Conservation (phyloP, 2,888 invertebrate genomes). For the Vanessa cardui region DNA sequence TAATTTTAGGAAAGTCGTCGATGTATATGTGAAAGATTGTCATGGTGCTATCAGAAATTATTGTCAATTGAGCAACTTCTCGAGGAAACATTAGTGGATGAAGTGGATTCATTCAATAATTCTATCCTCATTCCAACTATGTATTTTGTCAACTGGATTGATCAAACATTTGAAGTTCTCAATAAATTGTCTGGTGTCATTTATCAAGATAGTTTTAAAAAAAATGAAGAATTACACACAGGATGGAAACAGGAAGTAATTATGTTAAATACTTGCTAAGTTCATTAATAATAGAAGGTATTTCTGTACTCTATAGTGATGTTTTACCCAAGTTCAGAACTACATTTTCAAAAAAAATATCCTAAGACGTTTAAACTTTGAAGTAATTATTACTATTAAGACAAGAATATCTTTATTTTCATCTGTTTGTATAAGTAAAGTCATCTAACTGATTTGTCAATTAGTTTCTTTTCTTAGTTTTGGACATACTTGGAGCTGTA, state of each 20-base stretch:
- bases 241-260: slow-evolving; percentile 67
- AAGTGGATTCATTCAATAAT: slow-evolving; percentile 46
- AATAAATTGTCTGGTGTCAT: slow-evolving; percentile 60
- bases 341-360: no score
- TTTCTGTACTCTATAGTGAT: no score
- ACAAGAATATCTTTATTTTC: background rate
- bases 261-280: slow-evolving; percentile 3
- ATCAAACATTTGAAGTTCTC: slow-evolving; percentile 72
- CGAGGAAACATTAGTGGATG: slow-evolving; percentile 40
- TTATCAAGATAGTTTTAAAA: slow-evolving; percentile 62
- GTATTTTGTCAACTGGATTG: slow-evolving; percentile 79
- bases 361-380: background rate
- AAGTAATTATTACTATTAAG: background rate
- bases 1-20: slow-evolving; percentile 66
- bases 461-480: no score
- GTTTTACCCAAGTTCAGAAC: no score
- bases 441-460: no score
- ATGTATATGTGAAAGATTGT: slow-evolving; percentile 64
- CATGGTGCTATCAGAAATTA: slow-evolving; percentile 69
- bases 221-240: slow-evolving; percentile 47
- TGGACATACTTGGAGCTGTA: no score
- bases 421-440: no score
- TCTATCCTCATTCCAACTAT: slow-evolving; percentile 59
- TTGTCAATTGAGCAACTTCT: slow-evolving; percentile 53
- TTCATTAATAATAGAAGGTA: no score